Base-by-base conservation (phyloP, 2,113 vertebrate genomes). In the Tragelaphus strepsiceros region DNA sequence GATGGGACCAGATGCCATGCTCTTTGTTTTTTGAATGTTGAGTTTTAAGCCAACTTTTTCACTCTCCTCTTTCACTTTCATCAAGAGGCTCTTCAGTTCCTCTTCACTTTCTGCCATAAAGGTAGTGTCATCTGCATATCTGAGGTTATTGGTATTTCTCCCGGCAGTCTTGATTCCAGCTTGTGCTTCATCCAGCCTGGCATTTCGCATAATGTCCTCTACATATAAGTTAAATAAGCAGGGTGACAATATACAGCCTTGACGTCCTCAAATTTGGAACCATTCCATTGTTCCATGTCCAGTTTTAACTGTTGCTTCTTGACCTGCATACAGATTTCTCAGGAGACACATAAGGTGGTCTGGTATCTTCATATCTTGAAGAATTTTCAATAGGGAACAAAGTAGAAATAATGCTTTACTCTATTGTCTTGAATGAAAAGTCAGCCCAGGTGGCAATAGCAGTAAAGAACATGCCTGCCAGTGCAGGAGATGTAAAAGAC, bases 151-250 rank as follows among this genome's bases (percentile, higher is more conserved):
- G 67, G 12, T 39, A 71, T 39, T 71, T 71, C 67, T 71, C n/a
- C n/a, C 1, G 0, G 9, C 19, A 71, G 2, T 71, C 67, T 71
- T 39, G 67, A 39, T 71, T 39, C 67, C n/a, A 71, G 1, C n/a
- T 71, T 71, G n/a, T 39, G 67, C n/a, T 22, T 71, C 67, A 71
- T 71, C n/a, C 67, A 71, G n/a, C 64, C 64, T 71, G 64, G 64
- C n/a, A 71, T 71, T 71, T 71, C 0, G 0, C 9, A 3, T 71
- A 35, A 21, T 35, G n/a, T 35, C 9, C 64, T 35, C 9, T 71
- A 9, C n/a, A 35, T 71, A 35, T 11, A 71, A 71, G n/a, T 71
- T 35, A 35, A 71, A 71, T 71, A 71, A 35, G 64, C 64, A 71
- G 4, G n/a, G 4, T 71, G n/a, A 35, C n/a, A 71, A 35, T 71